phyloP scores from a whole-genome alignment of 1,140 invertebrate species.

The Fopius arisanus region DNA sequence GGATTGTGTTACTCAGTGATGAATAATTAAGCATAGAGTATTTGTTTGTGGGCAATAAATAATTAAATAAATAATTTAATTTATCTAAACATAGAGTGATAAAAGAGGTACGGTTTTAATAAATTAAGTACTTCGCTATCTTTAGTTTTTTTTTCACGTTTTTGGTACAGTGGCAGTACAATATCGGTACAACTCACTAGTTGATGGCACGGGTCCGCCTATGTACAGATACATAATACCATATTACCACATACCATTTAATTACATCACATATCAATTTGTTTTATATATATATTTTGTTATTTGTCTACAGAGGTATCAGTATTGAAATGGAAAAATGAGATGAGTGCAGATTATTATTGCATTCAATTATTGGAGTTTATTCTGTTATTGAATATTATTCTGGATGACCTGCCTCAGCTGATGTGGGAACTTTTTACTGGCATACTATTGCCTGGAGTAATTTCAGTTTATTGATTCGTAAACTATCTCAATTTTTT shows the following conservation, averaged over 20 bases:
- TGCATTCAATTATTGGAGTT: background rate
- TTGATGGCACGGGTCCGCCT: constrained; percentile 64
- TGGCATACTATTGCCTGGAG: no score
- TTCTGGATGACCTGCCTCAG: no score
- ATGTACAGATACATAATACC: constrained; percentile 65
- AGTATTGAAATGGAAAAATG: constrained; percentile 15
- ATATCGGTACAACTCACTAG: constrained; percentile 63
- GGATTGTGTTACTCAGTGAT: background rate
- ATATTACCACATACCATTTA: constrained; percentile 65
- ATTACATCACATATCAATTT: constrained; percentile 63
- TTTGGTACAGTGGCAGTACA: constrained; percentile 44
- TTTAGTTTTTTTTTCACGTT: constrained; percentile 12
- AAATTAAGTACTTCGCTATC: constrained; percentile 11
- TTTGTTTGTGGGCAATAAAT: background rate
- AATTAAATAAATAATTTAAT: background rate
- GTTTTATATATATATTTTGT: constrained; percentile 55
- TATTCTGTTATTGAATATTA: no score
- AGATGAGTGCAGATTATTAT: background rate
- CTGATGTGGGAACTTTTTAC: no score
- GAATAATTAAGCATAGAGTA: background rate
- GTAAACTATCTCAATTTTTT: no score
- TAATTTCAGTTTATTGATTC: no score
- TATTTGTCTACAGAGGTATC: constrained; percentile 24
- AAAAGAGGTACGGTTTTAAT: constrained; percentile 1
- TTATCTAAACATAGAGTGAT: background rate